These are phyloP conservation scores for Penelope pileata DNA, from an alignment of 2,113 vertebrate species.

Conservation along the genomic window DNA sequence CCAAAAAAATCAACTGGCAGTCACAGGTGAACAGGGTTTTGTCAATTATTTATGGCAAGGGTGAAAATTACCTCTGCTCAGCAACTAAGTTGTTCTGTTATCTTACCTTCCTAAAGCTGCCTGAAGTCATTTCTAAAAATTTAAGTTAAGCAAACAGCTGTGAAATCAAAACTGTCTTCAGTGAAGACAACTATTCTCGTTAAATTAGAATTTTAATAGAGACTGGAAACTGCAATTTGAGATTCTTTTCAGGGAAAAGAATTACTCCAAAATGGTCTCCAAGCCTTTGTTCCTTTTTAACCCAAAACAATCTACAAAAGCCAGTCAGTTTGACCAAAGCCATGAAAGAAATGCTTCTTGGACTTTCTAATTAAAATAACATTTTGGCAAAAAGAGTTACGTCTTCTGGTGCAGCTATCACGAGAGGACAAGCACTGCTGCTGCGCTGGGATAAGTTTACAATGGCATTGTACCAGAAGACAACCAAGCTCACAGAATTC, in stretches of 20 bases:
- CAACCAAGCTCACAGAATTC: constrained; percentile 19
- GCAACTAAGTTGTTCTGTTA: background rate
- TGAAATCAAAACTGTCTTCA: background rate
- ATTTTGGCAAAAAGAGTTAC: background rate
- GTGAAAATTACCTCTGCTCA: background rate
- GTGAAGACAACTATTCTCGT: background rate
- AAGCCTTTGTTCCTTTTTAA: background rate
- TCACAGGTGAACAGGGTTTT: background rate
- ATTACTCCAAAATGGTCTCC: background rate
- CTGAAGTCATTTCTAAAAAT: background rate
- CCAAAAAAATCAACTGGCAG: background rate
- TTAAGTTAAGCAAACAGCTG: background rate
- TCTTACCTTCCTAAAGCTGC: background rate
- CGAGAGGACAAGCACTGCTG: background rate
- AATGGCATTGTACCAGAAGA: constrained; percentile 27
- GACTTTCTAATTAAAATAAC: background rate
- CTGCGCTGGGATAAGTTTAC: background rate
- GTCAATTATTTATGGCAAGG: background rate
- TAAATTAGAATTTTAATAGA: background rate
- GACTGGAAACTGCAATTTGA: background rate
- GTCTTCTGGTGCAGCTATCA: background rate
- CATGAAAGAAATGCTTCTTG: background rate
- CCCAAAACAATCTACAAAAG: background rate
- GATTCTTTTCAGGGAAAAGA: background rate
- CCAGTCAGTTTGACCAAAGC: background rate